A percentile compares a stretch with the other conserved stretches of the same genome.
Conservation (phyloP, 1,140 invertebrate genomes). For the Subanguina moxae region DNA sequence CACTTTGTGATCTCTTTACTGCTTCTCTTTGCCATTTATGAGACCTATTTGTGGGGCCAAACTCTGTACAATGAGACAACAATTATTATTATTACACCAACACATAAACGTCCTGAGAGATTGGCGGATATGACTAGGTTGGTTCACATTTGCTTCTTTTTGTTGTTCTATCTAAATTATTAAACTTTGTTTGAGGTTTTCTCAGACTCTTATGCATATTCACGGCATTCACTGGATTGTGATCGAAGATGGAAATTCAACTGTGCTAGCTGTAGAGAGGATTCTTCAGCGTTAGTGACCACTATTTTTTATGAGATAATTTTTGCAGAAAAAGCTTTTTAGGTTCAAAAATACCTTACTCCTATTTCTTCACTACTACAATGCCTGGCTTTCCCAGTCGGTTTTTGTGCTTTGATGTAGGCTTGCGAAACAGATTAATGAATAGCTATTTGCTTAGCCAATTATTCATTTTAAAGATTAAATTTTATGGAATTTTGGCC, state of each 20-base stretch:
- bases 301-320: too few species aligned
- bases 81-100: conserved; percentile 41
- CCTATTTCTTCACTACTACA: conserved; percentile 44
- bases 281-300: conserved; percentile 13
- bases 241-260: conserved; percentile 41
- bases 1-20: conserved; percentile 28
- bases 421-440: conserved; percentile 10
- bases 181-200: conserved; percentile 28
- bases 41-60: conserved; percentile 26
- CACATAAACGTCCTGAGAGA: conserved; percentile 37
- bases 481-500: too few species aligned
- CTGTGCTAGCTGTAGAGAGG: conserved; percentile 33
- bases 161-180: neutral
- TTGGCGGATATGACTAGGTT: conserved; percentile 45
- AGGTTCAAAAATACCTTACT: conserved; percentile 40
- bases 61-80: conserved; percentile 27
- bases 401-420: conserved; percentile 9
- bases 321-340: too few species aligned
- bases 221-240: conserved; percentile 41
- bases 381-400: conserved; percentile 43
- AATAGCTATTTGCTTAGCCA: too few species aligned
- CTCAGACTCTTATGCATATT: conserved; percentile 47
- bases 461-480: too few species aligned
- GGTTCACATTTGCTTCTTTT: too few species aligned
- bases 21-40: conserved; percentile 36